Conservation (phyloP, 2,797 vertebrate species). For the Channa striata region DNA sequence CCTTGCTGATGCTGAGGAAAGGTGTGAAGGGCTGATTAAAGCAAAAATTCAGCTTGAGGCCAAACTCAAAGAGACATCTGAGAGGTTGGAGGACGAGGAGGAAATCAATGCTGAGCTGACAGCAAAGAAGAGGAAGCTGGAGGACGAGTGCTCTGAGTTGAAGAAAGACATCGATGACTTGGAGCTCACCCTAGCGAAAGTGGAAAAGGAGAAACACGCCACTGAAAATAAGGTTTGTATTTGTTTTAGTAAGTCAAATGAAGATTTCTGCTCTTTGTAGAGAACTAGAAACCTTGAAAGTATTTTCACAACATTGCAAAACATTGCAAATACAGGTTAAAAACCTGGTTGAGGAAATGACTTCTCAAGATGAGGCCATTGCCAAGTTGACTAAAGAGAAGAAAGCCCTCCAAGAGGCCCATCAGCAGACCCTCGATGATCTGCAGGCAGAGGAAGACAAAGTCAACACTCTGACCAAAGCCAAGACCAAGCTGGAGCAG, state of each 20-base stretch:
- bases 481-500: conserved; percentile 73
- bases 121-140: conserved; percentile 73
- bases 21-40: conserved; percentile 91
- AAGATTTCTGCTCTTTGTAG: too few species aligned
- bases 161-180: too few species aligned
- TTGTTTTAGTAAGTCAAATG: too few species aligned
- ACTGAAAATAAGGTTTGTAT: conserved; percentile 74
- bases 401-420: too few species aligned
- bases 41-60: conserved; percentile 88
- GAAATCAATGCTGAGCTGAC: conserved; percentile 89
- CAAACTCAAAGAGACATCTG: conserved; percentile 88
- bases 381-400: conserved; percentile 81
- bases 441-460: too few species aligned
- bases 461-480: too few species aligned
- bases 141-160: too few species aligned
- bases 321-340: conserved; percentile 72
- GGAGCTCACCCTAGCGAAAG: too few species aligned
- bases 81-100: conserved; percentile 90
- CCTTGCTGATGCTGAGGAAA: conserved; percentile 88
- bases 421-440: too few species aligned
- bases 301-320: too few species aligned
- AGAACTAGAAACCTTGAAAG: too few species aligned
- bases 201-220: conserved; percentile 77
- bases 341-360: conserved; percentile 87
- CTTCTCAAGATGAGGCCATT: conserved; percentile 83